Conservation (phyloP, 2,888 invertebrate species). For the Agriopis aurantiaria region DNA sequence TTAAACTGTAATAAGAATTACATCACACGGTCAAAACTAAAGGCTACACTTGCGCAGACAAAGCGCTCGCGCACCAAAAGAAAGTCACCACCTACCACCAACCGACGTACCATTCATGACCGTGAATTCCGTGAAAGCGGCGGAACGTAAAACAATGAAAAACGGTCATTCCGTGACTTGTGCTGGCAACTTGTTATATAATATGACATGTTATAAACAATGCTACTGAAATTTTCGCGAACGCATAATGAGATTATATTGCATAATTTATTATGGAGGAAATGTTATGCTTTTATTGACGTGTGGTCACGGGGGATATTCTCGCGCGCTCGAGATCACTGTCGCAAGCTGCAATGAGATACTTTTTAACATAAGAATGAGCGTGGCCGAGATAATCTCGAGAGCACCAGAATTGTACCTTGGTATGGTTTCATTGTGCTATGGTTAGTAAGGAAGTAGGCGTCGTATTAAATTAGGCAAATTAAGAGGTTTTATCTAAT, state of each 20-base stretch:
- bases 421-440: constrained; percentile 9
- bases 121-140: constrained; percentile 69
- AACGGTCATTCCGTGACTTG: constrained; percentile 60
- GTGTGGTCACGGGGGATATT: not conserved
- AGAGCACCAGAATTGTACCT: no score
- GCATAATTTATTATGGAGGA: constrained; percentile 23
- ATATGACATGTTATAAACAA: constrained; percentile 32
- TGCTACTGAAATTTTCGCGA: constrained; percentile 30
- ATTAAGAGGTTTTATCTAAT: not conserved
- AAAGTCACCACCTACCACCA: constrained; percentile 61
- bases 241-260: constrained; percentile 30
- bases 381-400: no score
- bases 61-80: constrained; percentile 58
- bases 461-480: not conserved
- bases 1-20: constrained; percentile 47
- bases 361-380: no score
- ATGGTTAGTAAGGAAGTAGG: constrained; percentile 6
- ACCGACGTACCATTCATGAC: constrained; percentile 66
- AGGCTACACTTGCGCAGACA: constrained; percentile 45
- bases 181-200: constrained; percentile 34
- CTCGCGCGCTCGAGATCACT: no score
- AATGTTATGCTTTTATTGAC: constrained; percentile 25
- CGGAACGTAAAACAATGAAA: constrained; percentile 69
- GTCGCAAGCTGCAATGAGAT: no score
- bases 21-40: constrained; percentile 52